Evolutionary conservation across 2,888 invertebrate genomes (phyloP), one percentile per base, ranked within the genome.

Genomic region (Sarcophaga subvicina): DNA sequence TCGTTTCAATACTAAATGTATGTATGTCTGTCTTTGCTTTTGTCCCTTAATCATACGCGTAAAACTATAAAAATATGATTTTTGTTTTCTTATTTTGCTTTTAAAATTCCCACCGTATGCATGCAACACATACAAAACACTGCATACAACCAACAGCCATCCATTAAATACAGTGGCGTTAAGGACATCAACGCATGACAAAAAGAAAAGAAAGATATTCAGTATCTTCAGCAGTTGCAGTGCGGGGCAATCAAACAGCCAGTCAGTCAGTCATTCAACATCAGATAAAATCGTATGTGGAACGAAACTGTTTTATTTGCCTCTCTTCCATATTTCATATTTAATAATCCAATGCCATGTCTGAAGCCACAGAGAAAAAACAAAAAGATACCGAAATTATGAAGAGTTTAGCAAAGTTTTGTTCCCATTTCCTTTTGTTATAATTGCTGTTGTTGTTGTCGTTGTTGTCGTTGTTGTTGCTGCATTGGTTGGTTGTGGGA

Each of bases 401-500:
- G 66, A 73, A 66, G 59, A 79, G 64, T 79, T 78, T 78, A 54
- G n/a, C 76, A 5, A 66, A 37, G 60, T 73, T 83, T 78, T 14
- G 25, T 59, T 25, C 54, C 1, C 54, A 22, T n/a, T 54, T 37
- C 12, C n/a, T 14, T 37, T 49, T 66, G 8, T 37, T 37, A 10
- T 37, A 37, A 37, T 37, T 64, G 25, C 10, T 22, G 47, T 47
- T 76, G 54, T 59, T 69, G 66, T 67, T 76, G 54, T 59, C 62
- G 66, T 67, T 76, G n/a, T 25, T 66, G 22, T 22, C 71, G n/a
- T 25, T 66, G 62, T 72, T 60, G 72, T 47, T 59, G 71, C 66
- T 78, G 75, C 81, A 81, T 76, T 82, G 62, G 49, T 70, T 37
- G 37, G 66, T 70, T 82, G 67, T 85, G 75, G 82, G 82, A 82